phyloP scores from a whole-genome alignment of 2,113 vertebrate genomes.

The Gymnorhina tibicen region DNA sequence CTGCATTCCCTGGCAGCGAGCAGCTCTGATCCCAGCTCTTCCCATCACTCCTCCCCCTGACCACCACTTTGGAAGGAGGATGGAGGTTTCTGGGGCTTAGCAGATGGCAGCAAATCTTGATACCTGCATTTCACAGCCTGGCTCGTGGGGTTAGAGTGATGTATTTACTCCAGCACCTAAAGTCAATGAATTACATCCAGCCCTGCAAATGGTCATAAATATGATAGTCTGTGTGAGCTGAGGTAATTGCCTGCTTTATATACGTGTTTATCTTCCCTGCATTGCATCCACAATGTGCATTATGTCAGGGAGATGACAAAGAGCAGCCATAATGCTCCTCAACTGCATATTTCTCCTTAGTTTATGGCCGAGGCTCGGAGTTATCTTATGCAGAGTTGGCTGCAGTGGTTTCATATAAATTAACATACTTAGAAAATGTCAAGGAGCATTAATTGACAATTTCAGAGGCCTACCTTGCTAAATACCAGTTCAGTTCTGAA shows the following conservation, averaged over 20 bases:
- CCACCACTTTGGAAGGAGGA: not conserved
- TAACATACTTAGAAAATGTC: constrained; percentile 41
- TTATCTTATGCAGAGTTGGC: constrained; percentile 11
- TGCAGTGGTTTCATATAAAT: constrained; percentile 10
- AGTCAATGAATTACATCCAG: constrained; percentile 17
- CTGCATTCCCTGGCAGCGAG: not conserved
- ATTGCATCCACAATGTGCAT: constrained; percentile 11
- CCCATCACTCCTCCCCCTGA: fast-evolving
- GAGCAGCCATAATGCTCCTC: not conserved
- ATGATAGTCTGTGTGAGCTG: not conserved
- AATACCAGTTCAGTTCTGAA: not conserved
- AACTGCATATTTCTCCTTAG: not conserved
- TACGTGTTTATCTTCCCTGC: constrained; percentile 38
- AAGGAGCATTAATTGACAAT: constrained; percentile 53
- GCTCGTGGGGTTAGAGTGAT: not conserved
- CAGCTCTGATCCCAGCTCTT: not conserved
- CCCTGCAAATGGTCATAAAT: constrained; percentile 42
- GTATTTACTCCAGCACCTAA: not conserved
- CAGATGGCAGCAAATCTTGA: not conserved
- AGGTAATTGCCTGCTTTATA: constrained; percentile 49
- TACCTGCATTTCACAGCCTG: not conserved
- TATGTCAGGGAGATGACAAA: constrained; percentile 25
- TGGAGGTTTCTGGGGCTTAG: not conserved
- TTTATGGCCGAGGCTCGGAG: not conserved
- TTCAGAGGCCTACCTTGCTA: constrained; percentile 7